Base-by-base conservation (phyloP, 2,797 vertebrate species). In the Periophthalmus magnuspinnatus region DNA sequence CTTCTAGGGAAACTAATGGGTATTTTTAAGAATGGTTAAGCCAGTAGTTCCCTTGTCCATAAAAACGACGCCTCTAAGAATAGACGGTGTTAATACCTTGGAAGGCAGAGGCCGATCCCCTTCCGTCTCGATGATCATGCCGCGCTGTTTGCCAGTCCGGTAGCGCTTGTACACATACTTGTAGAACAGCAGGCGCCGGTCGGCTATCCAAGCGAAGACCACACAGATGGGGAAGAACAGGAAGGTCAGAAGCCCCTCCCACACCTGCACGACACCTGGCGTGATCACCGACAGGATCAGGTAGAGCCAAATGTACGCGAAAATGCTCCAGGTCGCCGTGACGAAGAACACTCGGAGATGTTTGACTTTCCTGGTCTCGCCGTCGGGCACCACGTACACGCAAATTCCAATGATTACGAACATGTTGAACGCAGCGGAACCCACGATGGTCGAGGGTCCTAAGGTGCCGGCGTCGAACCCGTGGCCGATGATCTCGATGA, bases 101-200 rank as follows among this genome's bases (percentile, higher is more conserved):
- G 96, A 96, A 13, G 95, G 94, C 59, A 95, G 93, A 1, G 97
- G 97, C 8, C 96, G 93, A 76, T 99, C 97, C 0, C 96, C 98
- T 80, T 99, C 98, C 0, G 96, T 97, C 84, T 99, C 98, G 1
- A 99, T 97, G 86, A 99, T 99, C 96, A 99, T 97, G 38, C 97
- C 96, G 21, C 97, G 94, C 81, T 99, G 98, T 82, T 98, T 99
- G 81, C 97, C 97, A 0, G 97, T 95, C 66, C 98, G 93, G 82
- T 99, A 99, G 75, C 96, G 95, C 90, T 99, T 99, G 90, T 99
- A 99, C 80, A 99, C 96, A 0, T 99, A 99, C 88, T 99, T 99
- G 91, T 99, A 99, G 90, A 99, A 98, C 32, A 99, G 93, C 78
- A 99, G 95, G 75, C 98, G 95, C 38, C 98, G 95, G 83, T 99